phyloP scores from a whole-genome alignment of 2,888 invertebrate species.

The Chrysolina haemoptera region DNA sequence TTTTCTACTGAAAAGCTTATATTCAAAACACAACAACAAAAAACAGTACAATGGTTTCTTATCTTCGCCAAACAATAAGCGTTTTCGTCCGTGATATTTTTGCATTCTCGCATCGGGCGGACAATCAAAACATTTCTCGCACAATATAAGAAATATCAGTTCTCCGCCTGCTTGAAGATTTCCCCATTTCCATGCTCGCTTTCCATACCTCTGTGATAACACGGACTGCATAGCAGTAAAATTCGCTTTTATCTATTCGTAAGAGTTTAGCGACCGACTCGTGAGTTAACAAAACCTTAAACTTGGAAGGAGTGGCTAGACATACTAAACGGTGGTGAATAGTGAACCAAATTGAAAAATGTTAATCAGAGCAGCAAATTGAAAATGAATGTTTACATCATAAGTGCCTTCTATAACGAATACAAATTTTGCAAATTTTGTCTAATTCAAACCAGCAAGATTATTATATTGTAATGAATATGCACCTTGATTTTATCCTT shows the following conservation, averaged over 20 bases:
- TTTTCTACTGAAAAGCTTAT: neutral
- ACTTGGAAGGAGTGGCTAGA: conserved; percentile 27
- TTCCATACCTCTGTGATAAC: conserved; percentile 44
- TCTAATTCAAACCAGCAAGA: no score
- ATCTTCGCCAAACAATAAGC: conserved; percentile 9
- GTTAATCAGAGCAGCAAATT: no score
- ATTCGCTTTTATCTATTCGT: conserved; percentile 53
- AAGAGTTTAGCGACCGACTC: conserved; percentile 42
- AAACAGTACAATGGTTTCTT: neutral
- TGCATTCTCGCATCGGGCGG: neutral
- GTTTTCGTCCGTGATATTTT: neutral
- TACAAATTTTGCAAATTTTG: no score
- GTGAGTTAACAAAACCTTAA: conserved; percentile 28
- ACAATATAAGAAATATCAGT: neutral
- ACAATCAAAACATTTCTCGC: neutral
- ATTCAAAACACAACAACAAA: neutral
- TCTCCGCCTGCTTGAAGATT: neutral
- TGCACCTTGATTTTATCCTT: no score
- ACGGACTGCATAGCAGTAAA: conserved; percentile 41
- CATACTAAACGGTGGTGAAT: neutral
- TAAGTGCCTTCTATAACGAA: no score
- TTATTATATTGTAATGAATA: no score
- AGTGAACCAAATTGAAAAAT: neutral
- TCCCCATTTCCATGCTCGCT: conserved; percentile 39
- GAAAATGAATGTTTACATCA: no score